phyloP scores from a whole-genome alignment of 92 coral and sea anemone genomes.

The Isaurus tuberculatus region DNA sequence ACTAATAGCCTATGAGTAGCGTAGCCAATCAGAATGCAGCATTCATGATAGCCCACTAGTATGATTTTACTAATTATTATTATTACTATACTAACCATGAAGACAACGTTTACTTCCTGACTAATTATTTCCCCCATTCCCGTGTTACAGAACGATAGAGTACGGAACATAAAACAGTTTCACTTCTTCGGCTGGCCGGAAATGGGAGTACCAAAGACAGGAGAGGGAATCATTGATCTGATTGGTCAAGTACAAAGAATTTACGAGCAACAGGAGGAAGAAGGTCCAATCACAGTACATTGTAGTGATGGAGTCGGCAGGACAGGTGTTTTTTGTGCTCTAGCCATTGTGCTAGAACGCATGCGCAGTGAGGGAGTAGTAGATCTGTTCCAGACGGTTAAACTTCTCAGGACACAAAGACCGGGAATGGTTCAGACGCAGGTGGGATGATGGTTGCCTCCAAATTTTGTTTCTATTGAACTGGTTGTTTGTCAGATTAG shows the following conservation, averaged over 20 bases:
- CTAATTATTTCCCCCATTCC: background rate
- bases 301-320: constrained; percentile 98
- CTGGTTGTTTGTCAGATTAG: too few species aligned
- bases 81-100: too few species aligned
- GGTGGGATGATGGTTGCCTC: constrained; percentile 51
- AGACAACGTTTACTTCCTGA: too few species aligned
- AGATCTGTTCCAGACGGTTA: constrained; percentile 95
- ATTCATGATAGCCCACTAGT: too few species aligned
- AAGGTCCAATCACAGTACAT: constrained; percentile 94
- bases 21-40: too few species aligned
- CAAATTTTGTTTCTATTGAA: background rate
- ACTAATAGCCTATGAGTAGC: too few species aligned
- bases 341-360: constrained; percentile 94
- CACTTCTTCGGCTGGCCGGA: constrained; percentile 96
- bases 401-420: constrained; percentile 93
- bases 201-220: constrained; percentile 80
- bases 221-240: constrained; percentile 92
- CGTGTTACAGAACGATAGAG: constrained; percentile 72
- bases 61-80: too few species aligned
- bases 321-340: constrained; percentile 91
- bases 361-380: constrained; percentile 99
- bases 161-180: constrained; percentile 89
- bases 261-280: constrained; percentile 88
- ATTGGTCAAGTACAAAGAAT: constrained; percentile 94
- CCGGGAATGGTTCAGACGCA: constrained; percentile 97